Evolutionary conservation across 2,113 vertebrate species (phyloP).

Genomic region (Malurus elegans): DNA sequence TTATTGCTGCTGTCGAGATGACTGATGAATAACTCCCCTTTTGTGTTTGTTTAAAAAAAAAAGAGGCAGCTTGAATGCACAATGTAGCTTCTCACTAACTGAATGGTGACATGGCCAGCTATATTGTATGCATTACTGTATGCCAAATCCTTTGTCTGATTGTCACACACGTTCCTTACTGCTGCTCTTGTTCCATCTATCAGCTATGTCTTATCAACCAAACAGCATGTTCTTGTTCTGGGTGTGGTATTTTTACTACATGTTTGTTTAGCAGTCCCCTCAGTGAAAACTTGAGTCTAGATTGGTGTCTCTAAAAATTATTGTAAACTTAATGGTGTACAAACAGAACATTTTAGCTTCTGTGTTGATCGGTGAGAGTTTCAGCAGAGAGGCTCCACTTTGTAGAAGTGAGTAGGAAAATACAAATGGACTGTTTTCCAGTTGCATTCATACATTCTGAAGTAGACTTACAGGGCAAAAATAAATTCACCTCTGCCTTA

Average conservation of each 20-base stretch:
- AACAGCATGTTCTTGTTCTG: slow-evolving; percentile 8
- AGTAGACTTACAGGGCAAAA: neutral
- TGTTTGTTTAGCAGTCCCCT: slow-evolving; percentile 30
- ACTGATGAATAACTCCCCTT: slow-evolving; percentile 31
- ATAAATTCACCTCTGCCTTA: neutral
- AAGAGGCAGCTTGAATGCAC: slow-evolving; percentile 1
- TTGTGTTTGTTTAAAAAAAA: slow-evolving; percentile 9
- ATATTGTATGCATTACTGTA: neutral
- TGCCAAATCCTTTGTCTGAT: neutral
- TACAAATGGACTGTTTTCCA: neutral
- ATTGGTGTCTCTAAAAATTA: neutral
- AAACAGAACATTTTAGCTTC: neutral
- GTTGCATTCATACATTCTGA: neutral
- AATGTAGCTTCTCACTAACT: slow-evolving; percentile 40
- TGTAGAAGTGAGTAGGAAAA: neutral
- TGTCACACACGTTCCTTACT: neutral
- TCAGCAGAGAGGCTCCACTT: neutral
- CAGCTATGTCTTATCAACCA: neutral
- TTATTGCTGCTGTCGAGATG: neutral
- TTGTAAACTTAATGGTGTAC: neutral
- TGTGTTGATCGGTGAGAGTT: neutral
- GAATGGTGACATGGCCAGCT: slow-evolving; percentile 10
- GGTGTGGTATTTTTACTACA: slow-evolving; percentile 23
- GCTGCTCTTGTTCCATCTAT: slow-evolving; percentile 23
- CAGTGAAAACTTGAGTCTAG: neutral